Conservation (phyloP, 2,797 vertebrate genomes). For the Schizothorax lantsangensis region DNA sequence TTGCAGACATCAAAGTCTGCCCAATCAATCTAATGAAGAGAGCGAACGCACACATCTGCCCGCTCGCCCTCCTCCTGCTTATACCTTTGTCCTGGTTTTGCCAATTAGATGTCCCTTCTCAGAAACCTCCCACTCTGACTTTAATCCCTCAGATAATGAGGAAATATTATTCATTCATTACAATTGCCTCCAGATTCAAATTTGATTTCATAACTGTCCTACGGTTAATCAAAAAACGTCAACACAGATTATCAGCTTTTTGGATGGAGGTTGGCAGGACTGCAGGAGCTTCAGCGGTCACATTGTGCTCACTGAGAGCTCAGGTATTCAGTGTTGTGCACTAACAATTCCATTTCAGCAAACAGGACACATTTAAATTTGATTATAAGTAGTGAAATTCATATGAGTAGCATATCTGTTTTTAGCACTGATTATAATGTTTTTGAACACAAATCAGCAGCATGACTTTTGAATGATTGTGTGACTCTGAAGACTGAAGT, state of each 20-base stretch:
- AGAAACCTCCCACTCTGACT: constrained; percentile 22
- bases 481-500: background rate
- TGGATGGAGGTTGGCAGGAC: background rate
- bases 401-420: background rate
- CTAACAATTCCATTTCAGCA: background rate
- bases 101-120: constrained; percentile 44
- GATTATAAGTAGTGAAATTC: background rate
- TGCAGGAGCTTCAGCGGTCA: too few species aligned
- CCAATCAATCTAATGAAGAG: constrained; percentile 59
- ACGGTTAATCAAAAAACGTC: constrained; percentile 21
- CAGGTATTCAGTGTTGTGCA: background rate
- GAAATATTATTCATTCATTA: constrained; percentile 47
- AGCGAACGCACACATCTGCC: constrained; percentile 46
- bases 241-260: constrained; percentile 18
- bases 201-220: constrained; percentile 36
- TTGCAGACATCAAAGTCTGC: constrained; percentile 57
- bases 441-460: background rate
- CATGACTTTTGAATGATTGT: background rate
- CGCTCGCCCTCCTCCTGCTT: constrained; percentile 15
- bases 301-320: background rate
- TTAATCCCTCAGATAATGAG: constrained; percentile 50
- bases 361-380: background rate
- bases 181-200: constrained; percentile 45
- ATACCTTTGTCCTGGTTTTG: constrained; percentile 46
- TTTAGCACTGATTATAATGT: background rate